phyloP scores from a whole-genome alignment of 2,113 vertebrate species.

The Dipodomys merriami region DNA sequence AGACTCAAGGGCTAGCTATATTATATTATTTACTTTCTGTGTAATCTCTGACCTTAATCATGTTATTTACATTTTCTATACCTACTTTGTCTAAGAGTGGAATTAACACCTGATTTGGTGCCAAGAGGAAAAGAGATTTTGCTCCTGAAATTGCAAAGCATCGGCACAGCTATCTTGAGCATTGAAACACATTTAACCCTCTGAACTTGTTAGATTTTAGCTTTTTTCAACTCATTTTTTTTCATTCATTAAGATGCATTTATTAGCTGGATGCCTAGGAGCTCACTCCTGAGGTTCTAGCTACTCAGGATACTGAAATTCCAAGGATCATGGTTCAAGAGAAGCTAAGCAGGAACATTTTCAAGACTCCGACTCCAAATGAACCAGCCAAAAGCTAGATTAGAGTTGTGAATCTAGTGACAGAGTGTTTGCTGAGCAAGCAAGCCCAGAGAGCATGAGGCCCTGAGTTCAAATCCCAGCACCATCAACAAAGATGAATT shows the following conservation, averaged over 20 bases:
- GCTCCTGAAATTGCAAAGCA: not conserved
- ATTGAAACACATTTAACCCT: not conserved
- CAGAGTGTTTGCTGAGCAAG: too few species aligned
- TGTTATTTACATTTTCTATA: not conserved
- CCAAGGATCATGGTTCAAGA: too few species aligned
- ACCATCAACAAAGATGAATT: too few species aligned
- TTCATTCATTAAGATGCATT: not conserved
- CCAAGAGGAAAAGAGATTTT: not conserved
- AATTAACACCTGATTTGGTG: not conserved
- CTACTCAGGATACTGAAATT: too few species aligned
- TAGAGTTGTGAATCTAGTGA: too few species aligned
- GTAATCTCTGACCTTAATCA: not conserved
- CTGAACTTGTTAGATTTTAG: not conserved
- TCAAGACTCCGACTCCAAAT: too few species aligned
- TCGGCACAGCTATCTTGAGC: not conserved
- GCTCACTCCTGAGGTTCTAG: too few species aligned
- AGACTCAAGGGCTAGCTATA: not conserved
- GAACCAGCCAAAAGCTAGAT: too few species aligned
- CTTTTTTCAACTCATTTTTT: not conserved
- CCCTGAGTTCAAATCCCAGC: too few species aligned
- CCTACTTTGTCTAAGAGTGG: conserved; percentile 1
- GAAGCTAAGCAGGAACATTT: too few species aligned
- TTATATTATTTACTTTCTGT: not conserved
- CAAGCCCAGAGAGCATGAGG: too few species aligned
- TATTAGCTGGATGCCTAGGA: not conserved